Evolutionary conservation across 2,888 invertebrate species (phyloP).

Genomic region (Microchrysa polita): DNA sequence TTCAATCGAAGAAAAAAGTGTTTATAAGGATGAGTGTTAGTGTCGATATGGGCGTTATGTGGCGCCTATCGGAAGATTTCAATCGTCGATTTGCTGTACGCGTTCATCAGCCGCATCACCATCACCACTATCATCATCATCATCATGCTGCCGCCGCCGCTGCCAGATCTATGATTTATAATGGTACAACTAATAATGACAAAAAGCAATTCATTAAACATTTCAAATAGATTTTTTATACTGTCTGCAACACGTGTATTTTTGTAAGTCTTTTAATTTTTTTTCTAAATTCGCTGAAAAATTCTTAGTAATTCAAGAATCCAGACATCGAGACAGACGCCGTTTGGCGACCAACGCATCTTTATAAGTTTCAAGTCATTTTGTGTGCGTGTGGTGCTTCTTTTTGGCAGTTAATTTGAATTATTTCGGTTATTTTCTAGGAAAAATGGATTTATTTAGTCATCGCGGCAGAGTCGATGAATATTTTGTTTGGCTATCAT

Average conservation of each 20-base stretch:
- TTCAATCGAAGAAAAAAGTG: slow-evolving; percentile 40
- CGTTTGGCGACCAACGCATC: slow-evolving; percentile 16
- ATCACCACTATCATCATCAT: slow-evolving; percentile 55
- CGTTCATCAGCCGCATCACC: slow-evolving; percentile 60
- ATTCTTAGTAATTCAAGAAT: slow-evolving; percentile 24
- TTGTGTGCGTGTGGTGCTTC: slow-evolving; percentile 26
- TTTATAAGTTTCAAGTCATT: neutral
- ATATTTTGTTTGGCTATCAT: neutral
- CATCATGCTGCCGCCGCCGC: slow-evolving; percentile 47
- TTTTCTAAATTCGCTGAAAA: slow-evolving; percentile 19
- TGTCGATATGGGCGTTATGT: slow-evolving; percentile 65
- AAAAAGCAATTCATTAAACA: too few species aligned
- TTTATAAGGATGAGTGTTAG: slow-evolving; percentile 61
- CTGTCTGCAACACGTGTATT: neutral
- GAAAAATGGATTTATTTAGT: slow-evolving; percentile 32
- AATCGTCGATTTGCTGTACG: slow-evolving; percentile 64
- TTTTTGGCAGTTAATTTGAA: slow-evolving; percentile 37
- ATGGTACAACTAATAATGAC: slow-evolving; percentile 53
- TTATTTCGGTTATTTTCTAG: slow-evolving; percentile 33
- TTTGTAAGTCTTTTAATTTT: neutral
- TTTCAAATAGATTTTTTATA: too few species aligned
- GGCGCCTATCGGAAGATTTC: slow-evolving; percentile 65
- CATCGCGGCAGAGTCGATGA: slow-evolving; percentile 6
- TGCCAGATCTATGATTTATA: slow-evolving; percentile 59
- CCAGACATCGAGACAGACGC: neutral